Evolutionary conservation across 53 echinoderm and acorn worm species (phyloP).

Genomic region (Echinarachnius parma): DNA sequence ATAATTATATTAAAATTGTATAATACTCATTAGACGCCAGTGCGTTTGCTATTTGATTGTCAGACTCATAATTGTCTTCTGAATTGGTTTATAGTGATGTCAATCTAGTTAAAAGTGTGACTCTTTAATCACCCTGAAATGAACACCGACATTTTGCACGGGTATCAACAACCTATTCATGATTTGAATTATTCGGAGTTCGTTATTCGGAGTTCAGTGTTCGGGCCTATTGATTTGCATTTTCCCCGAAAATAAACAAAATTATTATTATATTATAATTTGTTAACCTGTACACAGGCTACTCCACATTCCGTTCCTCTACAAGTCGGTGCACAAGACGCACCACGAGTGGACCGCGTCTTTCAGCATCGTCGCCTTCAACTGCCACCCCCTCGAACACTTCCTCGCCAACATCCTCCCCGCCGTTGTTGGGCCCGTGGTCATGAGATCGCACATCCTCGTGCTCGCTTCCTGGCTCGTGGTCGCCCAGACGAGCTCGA

Average conservation of each 20-base stretch:
- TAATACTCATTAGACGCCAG: too few species aligned
- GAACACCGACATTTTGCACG: too few species aligned
- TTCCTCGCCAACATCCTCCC: conserved; percentile 63
- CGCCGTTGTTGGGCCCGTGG: conserved; percentile 54
- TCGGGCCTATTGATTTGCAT: background rate
- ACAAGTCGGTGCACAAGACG: conserved; percentile 70
- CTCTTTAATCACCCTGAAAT: too few species aligned
- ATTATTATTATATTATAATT: background rate
- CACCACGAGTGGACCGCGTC: conserved; percentile 97
- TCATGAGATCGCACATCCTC: conserved; percentile 68
- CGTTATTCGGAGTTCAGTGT: too few species aligned
- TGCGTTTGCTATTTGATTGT: too few species aligned
- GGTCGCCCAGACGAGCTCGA: conserved; percentile 44
- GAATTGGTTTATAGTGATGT: too few species aligned
- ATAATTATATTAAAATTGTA: too few species aligned
- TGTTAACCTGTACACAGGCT: conserved; percentile 23
- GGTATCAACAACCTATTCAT: too few species aligned
- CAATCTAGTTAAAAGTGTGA: too few species aligned
- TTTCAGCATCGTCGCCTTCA: conserved; percentile 54
- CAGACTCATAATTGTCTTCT: too few species aligned
- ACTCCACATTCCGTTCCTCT: conserved; percentile 61
- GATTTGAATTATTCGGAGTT: background rate
- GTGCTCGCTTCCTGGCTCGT: conserved; percentile 55
- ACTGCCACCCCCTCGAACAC: conserved; percentile 75
- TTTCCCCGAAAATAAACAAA: background rate